Evolutionary conservation across 2,113 vertebrate species (phyloP), one percentile per base, ranked within the genome.

Genomic region (Thryonomys swinderianus): DNA sequence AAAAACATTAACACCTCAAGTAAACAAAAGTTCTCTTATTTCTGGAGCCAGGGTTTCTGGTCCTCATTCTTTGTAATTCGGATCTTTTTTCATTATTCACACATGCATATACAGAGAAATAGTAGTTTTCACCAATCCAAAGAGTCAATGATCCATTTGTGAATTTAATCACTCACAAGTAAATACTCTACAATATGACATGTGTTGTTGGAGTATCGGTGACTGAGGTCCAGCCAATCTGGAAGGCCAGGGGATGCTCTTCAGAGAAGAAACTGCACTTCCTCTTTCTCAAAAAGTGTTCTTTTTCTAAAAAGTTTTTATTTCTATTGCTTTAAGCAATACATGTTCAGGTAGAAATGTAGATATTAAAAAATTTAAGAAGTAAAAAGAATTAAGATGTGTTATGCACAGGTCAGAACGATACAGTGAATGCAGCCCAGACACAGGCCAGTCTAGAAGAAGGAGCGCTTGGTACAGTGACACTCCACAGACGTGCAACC

Each of bases 301-400:
- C 61, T 78, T 86, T 37, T 62, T 37, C 16, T 53, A n/a, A n/a
- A n/a, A n/a, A n/a, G n/a, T 92, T 94, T 88, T 25, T 87, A 53
- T 90, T n/a, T 89, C 78, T 79, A 80, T 57, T 96, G 59, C 30
- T 86, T 91, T 51, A 61, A 88, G 27, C 82, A 78, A 90, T 81
- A 88, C 80, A 88, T 82, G 34, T 30, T 93, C 37, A 69, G 45
- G 45, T 64, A 90, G 40, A 76, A 73, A 88, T 81, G 27, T 62
- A 11, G 25, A 34, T 69, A 85, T 64, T 74, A 37, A 86, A 88
- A 88, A 17, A 18, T 13, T 10, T 62, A 30, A 34, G 78, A 69
- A 27, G 42, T 45, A 45, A 45, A 42, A 74, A 74, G 11, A 73
- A 73, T 42, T 42, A 27, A 45, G 40, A 30, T 10, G 12, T 74